These are phyloP conservation scores for Agrotis exclamationis DNA, from an alignment of 2,888 invertebrate species.

Conservation along the genomic window DNA sequence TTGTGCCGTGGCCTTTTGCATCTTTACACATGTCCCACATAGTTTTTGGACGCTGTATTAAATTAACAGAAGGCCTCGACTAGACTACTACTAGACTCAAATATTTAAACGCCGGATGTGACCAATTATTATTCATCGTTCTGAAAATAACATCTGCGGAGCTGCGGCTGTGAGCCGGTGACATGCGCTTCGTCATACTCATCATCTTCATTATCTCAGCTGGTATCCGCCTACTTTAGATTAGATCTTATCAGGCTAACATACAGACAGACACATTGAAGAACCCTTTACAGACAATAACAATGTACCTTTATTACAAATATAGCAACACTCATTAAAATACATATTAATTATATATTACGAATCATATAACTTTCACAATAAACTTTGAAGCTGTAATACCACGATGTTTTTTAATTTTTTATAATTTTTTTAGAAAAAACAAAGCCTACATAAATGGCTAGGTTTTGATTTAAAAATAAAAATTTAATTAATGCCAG, in stretches of 20 bases:
- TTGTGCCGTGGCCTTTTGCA: slow-evolving; percentile 1
- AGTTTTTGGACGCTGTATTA: slow-evolving; percentile 20
- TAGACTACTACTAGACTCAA: slow-evolving; percentile 59
- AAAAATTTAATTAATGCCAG: too few relatives aligned
- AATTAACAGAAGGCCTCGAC: slow-evolving; percentile 18
- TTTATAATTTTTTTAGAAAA: too few relatives aligned
- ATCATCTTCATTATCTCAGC: slow-evolving; percentile 50
- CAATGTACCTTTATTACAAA: slow-evolving; percentile 10
- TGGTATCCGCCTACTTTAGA: slow-evolving; percentile 33
- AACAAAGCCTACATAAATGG: too few relatives aligned
- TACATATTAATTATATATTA: background rate
- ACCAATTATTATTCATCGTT: slow-evolving; percentile 64
- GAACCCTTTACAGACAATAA: background rate
- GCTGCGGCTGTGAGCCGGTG: slow-evolving; percentile 40
- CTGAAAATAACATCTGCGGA: slow-evolving; percentile 62
- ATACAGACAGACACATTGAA: slow-evolving; percentile 4
- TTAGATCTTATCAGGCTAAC: slow-evolving; percentile 27
- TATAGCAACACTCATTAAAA: background rate
- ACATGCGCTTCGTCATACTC: slow-evolving; percentile 50
- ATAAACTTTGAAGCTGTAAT: too few relatives aligned
- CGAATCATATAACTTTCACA: slow-evolving; percentile 6
- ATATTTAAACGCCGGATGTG: slow-evolving; percentile 60
- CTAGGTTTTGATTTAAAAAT: too few relatives aligned
- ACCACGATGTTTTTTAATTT: too few relatives aligned
- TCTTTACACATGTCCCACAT: slow-evolving; percentile 6